Evolutionary conservation across 2,797 vertebrate species (phyloP).

Genomic region (Ispidina picta): DNA sequence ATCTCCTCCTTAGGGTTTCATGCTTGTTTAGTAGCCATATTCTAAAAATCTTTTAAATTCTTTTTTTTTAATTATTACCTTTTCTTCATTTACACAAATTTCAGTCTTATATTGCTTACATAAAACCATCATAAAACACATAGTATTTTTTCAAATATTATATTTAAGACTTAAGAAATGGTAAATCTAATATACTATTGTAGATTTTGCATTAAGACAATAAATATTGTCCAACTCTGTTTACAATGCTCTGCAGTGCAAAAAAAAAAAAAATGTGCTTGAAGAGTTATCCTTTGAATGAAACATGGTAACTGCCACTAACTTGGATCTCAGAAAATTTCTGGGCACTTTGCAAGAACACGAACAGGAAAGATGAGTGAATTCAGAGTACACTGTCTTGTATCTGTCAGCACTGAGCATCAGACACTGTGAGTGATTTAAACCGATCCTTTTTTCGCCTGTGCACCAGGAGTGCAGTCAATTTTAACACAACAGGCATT

Average conservation of each 20-base stretch:
- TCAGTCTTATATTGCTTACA: neutral
- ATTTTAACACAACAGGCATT: slow-evolving; percentile 25
- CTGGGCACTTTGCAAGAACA: neutral
- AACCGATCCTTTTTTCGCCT: neutral
- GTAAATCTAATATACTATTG: neutral
- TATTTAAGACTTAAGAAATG: neutral
- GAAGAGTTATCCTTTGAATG: neutral
- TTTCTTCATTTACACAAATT: slow-evolving; percentile 1
- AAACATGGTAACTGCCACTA: neutral
- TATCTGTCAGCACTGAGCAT: neutral
- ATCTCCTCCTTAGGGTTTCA: neutral
- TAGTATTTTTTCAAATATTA: neutral
- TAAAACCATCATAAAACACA: neutral
- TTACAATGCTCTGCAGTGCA: neutral
- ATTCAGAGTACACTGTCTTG: neutral
- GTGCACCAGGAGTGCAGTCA: neutral
- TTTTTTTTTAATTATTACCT: neutral
- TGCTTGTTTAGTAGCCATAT: neutral
- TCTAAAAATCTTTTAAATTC: neutral
- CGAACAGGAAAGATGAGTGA: neutral
- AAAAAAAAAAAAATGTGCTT: neutral
- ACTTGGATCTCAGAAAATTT: neutral
- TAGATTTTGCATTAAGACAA: neutral
- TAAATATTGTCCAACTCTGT: neutral
- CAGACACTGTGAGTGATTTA: neutral